Evolutionary conservation across 2,113 vertebrate species (phyloP), one percentile per base, ranked within the genome.

Genomic region (Ameiurus melas): DNA sequence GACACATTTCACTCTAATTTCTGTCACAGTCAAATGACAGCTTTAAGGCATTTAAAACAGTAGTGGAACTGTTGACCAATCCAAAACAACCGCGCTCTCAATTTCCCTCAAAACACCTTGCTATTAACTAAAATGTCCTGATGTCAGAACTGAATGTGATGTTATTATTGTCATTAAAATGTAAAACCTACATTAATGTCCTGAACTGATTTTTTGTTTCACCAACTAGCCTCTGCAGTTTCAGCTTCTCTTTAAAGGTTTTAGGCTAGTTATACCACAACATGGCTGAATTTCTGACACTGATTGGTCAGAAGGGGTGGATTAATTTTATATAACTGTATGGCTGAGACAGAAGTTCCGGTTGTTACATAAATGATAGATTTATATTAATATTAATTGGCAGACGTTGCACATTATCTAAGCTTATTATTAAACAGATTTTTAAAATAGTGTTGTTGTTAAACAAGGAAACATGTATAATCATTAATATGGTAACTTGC

Each of bases 1-100:
- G 51, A 84, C 36, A 57, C 30, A 79, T 68, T 85, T 55, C 22
- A 17, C 57, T 77, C 17, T 19, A 13, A n/a, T 62, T 75, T 73
- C 78, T 83, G 55, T 75, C 25, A 5, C 70, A 77, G 17, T 33
- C 36, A 51, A 68, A 7, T 57, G 22, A 70, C 68, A 13, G 70
- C 30, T 19, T 43, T 36, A 60, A 62, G 14, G n/a, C 43, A 33
- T 73, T 83, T 60, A 83, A 80, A 87, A 87, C 64, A 83, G 53
- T 73, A 66, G 60, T 17, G 43, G n/a, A 53, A 57, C 25, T 83
- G 64, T 83, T 83, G 17, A 33, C n/a, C 10, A 58, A 70, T 30
- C 14, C 36, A 78, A 73, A 70, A 62, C 70, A 86, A 57, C 20
- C 10, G n/a, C 58, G 7, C 71, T 30, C 25, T 22, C 47, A 58